Evolutionary conservation across 2,113 vertebrate species (phyloP), one percentile per base, ranked within the genome.

Genomic region (Sebastes fasciatus): DNA sequence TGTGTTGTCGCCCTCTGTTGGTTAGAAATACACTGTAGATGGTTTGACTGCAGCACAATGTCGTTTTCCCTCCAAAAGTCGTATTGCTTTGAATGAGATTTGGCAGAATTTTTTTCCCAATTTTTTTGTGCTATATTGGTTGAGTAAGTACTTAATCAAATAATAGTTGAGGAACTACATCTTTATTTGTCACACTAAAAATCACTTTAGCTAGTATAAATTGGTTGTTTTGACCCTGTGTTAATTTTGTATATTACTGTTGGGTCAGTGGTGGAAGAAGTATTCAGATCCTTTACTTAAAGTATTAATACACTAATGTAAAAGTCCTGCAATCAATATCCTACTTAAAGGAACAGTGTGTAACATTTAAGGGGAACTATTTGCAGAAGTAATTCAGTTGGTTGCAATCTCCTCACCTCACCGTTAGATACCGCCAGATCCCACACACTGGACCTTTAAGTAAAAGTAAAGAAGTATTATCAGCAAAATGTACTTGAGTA

Each of bases 1-100:
- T 54, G 23, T 34, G 58, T 11, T 76, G 86, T 79, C 65, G 84
- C 94, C 93, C 84, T 83, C 94, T 96, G 87, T 83, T 91, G 94
- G 87, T 62, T 5, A 48, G 43, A 71, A 42, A 34, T 4, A 17
- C 10, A 21, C 6, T 48, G 67, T 0, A 43, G 19, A 51, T 46
- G 19, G 17, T 51, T 60, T 68, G 8, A 66, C 10, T 64, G n/a
- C 1, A 19, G 45, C 34, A 4, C 1, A 0, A 0, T 51, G 40
- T 13, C 4, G 8, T 46, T 60, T 58, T 76, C 73, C 81, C 72
- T 74, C 48, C 62, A 69, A 65, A 82, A 66, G 2, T 66, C 62
- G 55, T 71, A 6, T 6, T 3, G 0, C 45, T 58, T 58, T 14
- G 34, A n/a, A 19, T 46, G 26, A 61, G 34, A 63, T 48, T 55